Conservation (phyloP, 2,888 invertebrate genomes). For the Drosophila parthenogenetica region DNA sequence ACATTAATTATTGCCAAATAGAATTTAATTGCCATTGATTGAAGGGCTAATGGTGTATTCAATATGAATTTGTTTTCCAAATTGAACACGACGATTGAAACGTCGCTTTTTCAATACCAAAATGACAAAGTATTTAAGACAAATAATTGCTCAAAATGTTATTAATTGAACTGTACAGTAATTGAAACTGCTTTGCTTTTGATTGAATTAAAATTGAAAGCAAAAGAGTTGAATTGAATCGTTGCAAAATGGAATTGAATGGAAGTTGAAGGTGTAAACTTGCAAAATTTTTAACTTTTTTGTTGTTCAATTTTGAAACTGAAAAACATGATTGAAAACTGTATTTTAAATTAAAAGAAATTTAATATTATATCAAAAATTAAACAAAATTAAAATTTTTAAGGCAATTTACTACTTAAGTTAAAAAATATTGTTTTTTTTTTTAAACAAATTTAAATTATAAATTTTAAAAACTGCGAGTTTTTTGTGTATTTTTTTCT, state of each 20-base stretch:
- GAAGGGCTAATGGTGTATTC: slow-evolving; percentile 37
- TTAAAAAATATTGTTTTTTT: not conserved
- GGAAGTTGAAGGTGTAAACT: not conserved
- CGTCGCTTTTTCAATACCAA: not conserved
- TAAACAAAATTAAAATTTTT: no score
- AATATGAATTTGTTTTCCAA: slow-evolving; percentile 22
- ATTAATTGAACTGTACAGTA: not conserved
- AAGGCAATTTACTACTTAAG: no score
- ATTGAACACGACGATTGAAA: slow-evolving; percentile 23
- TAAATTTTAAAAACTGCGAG: no score
- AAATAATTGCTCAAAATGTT: not conserved
- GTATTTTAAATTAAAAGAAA: not conserved
- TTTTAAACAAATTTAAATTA: no score
- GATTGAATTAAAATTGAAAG: not conserved
- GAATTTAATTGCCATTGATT: slow-evolving; percentile 46
- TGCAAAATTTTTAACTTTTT: no score
- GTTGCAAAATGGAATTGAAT: not conserved
- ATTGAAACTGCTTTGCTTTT: not conserved
- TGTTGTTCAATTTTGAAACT: no score
- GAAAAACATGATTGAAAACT: not conserved
- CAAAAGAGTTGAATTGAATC: no score
- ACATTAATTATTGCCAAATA: slow-evolving; percentile 64
- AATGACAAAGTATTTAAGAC: not conserved
- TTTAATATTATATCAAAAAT: no score
- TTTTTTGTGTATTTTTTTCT: not conserved